Percentiles rank a stretch among this genome's conserved stretches.
These are phyloP conservation scores for Microvelia longipes DNA, from an alignment of 1,140 invertebrate species.

Conservation along the genomic window DNA sequence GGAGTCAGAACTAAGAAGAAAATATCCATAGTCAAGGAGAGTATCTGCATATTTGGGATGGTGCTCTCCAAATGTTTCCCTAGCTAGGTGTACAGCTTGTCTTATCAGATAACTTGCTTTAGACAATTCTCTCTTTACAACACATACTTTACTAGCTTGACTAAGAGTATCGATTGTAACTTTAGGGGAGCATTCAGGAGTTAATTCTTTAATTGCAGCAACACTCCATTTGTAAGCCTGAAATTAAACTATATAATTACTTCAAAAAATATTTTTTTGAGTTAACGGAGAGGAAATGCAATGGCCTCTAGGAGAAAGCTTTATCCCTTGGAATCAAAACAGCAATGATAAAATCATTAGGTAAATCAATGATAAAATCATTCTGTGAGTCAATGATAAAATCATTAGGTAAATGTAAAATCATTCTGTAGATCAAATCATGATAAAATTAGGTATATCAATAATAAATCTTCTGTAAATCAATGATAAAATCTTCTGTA, in stretches of 20 bases:
- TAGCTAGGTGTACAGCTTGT: slow-evolving; percentile 59
- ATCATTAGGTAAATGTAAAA: too few species aligned
- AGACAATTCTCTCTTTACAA: slow-evolving; percentile 66
- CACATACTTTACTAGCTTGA: slow-evolving; percentile 69
- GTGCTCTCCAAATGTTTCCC: slow-evolving; percentile 45
- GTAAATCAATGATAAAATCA: too few species aligned
- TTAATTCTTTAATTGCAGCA: slow-evolving; percentile 49
- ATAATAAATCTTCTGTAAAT: too few species aligned
- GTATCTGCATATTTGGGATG: slow-evolving; percentile 71
- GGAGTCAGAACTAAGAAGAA: slow-evolving; percentile 74
- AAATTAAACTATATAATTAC: not conserved
- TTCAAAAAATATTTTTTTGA: too few species aligned
- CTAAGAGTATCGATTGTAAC: slow-evolving; percentile 62
- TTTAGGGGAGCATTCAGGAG: slow-evolving; percentile 38
- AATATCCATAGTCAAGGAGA: slow-evolving; percentile 76
- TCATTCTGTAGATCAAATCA: too few species aligned
- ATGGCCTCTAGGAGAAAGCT: too few species aligned
- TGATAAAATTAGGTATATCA: too few species aligned
- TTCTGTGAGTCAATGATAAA: too few species aligned
- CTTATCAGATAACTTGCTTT: slow-evolving; percentile 64
- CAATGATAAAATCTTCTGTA: too few species aligned
- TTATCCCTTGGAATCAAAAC: too few species aligned
- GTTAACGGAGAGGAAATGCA: too few species aligned
- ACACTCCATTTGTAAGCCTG: slow-evolving; percentile 49
- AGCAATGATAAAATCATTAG: too few species aligned